phyloP scores from a whole-genome alignment of 2,888 invertebrate species.

The Melanchra persicariae region DNA sequence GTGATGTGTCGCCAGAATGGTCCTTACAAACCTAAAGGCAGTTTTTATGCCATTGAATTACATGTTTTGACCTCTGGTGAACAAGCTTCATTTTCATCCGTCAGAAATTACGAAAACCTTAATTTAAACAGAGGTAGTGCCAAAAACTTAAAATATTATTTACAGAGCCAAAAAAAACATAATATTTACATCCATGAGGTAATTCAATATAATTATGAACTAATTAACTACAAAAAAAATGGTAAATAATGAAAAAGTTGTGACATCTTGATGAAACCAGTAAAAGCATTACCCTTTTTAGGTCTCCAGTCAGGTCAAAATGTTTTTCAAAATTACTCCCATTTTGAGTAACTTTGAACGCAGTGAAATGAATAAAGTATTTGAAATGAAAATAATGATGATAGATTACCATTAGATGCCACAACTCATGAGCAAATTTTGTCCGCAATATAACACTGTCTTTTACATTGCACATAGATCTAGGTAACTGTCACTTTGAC shows the following conservation, averaged over 20 bases:
- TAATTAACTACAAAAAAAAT: constrained; percentile 56
- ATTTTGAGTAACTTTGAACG: neutral
- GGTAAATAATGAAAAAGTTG: constrained; percentile 31
- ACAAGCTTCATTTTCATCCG: too few species aligned
- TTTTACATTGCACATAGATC: constrained; percentile 76
- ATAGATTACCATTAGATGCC: constrained; percentile 51
- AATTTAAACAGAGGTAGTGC: constrained; percentile 47
- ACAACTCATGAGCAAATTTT: constrained; percentile 75
- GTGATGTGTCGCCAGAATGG: too few species aligned
- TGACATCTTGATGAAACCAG: constrained; percentile 19
- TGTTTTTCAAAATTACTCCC: neutral
- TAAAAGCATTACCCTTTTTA: neutral
- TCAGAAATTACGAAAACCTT: constrained; percentile 15
- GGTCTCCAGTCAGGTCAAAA: neutral
- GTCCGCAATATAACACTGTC: constrained; percentile 65
- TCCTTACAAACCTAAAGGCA: too few species aligned
- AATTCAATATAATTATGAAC: constrained; percentile 66
- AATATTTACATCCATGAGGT: constrained; percentile 72
- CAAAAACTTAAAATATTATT: constrained; percentile 56
- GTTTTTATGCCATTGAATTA: too few species aligned
- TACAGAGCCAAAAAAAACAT: constrained; percentile 59
- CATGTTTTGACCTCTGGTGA: too few species aligned
- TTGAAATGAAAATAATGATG: constrained; percentile 1
- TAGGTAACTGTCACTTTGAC: constrained; percentile 67
- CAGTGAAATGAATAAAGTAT: too few species aligned